Evolutionary conservation across 23 tunicate species (phyloP), one percentile per base, ranked within the genome.

Genomic region (Oikopleura dioica): DNA sequence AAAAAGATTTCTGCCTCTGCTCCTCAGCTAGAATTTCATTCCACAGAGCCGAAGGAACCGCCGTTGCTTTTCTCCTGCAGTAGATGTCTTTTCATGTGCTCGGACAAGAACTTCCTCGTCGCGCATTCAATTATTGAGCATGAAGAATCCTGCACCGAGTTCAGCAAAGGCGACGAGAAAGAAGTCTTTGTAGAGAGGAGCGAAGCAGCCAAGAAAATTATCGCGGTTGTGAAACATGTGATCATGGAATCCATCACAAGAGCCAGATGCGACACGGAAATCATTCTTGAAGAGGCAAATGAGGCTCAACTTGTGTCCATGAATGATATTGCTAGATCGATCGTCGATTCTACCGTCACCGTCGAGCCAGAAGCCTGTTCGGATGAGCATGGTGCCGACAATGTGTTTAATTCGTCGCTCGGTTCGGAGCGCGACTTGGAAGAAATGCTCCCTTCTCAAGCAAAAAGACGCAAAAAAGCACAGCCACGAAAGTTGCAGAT

Each of bases 391-490:
- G n/a, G n/a, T n/a, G n/a, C n/a, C n/a, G n/a, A n/a, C n/a, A n/a
- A n/a, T n/a, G n/a, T n/a, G n/a, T n/a, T n/a, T n/a, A n/a, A n/a
- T n/a, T n/a, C n/a, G n/a, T n/a, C n/a, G n/a, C n/a, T n/a, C n/a
- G n/a, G n/a, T n/a, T n/a, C n/a, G n/a, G n/a, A 44, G 9, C 9
- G 21, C 9, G 55, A 44, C 55, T 9, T 21, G 55, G 55, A 44
- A 44, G 55, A 44, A 44, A 5, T 12, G 30, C 72, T 31, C 4
- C 72, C 72, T 12, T 63, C 72, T 12, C n/a, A n/a, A n/a, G n/a
- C n/a, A n/a, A 63, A 63, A 63, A 24, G 72, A 2, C 72, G 72
- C 29, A 63, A 63, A 63, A 63, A 63, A 63, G 72, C 72, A 2
- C 72, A 63, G 33, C 72, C 72, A 16, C 16, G 72, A 28, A 63